Evolutionary conservation across 1,140 invertebrate genomes (phyloP).

Genomic region (Trypoxylus dichotomus): DNA sequence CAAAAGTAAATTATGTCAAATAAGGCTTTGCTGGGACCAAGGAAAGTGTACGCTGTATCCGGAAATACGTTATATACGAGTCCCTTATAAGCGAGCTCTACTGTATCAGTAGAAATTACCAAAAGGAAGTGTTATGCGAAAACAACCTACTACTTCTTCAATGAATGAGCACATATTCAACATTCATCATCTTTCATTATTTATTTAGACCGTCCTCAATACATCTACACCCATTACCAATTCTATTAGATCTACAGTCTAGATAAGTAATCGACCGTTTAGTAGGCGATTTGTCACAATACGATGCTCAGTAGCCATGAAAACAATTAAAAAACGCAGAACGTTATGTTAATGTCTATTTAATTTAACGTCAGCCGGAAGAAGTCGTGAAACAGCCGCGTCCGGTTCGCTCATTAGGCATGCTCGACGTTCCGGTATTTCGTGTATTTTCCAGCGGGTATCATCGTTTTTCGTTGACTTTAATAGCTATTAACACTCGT

Average conservation of each 20-base stretch:
- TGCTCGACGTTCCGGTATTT: constrained; percentile 38
- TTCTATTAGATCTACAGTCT: constrained; percentile 17
- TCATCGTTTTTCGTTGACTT: constrained; percentile 28
- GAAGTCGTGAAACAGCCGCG: constrained; percentile 32
- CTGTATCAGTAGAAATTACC: too few species aligned
- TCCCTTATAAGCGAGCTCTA: too few species aligned
- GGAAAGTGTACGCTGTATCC: too few species aligned
- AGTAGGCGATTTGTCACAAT: constrained; percentile 6
- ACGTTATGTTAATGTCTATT: constrained; percentile 34
- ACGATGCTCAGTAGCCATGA: constrained; percentile 35
- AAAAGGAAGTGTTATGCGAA: too few species aligned
- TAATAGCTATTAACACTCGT: constrained; percentile 42
- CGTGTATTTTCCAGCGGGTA: background rate
- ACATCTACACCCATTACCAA: background rate
- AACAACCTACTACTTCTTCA: too few species aligned
- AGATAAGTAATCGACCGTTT: constrained; percentile 23
- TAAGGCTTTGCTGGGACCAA: too few species aligned
- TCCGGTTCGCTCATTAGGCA: constrained; percentile 40
- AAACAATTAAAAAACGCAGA: constrained; percentile 31
- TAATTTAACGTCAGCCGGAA: constrained; percentile 36
- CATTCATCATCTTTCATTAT: too few species aligned
- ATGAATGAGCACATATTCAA: too few species aligned
- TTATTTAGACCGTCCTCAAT: background rate
- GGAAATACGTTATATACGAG: too few species aligned
- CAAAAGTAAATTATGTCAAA: too few species aligned